Evolutionary conservation across 2,113 vertebrate genomes (phyloP).

Genomic region (Dipodomys spectabilis): DNA sequence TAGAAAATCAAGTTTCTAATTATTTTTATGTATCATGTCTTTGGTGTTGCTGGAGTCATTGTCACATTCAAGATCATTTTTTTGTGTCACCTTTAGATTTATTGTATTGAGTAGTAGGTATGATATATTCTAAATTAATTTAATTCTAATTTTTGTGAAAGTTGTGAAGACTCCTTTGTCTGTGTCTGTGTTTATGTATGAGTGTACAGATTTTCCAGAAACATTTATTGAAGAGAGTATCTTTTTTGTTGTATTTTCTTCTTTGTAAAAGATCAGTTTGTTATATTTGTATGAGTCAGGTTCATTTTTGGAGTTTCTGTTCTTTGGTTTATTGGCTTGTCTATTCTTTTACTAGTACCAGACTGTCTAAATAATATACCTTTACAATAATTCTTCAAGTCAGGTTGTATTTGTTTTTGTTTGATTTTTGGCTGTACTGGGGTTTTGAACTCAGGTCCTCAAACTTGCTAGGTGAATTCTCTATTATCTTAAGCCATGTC

Average conservation of each 20-base stretch:
- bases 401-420: too few species aligned
- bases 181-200: neutral
- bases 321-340: neutral
- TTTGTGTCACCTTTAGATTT: neutral
- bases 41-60: neutral
- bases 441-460: too few species aligned
- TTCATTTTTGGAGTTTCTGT: neutral
- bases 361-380: neutral
- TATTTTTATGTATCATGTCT: neutral
- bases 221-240: neutral
- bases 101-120: neutral
- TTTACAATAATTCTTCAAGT: neutral
- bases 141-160: neutral
- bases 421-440: too few species aligned
- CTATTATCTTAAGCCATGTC: too few species aligned
- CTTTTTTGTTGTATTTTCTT: neutral
- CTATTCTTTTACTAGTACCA: neutral
- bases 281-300: neutral
- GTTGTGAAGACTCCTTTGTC: neutral
- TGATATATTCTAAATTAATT: neutral
- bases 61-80: neutral
- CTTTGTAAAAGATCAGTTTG: neutral
- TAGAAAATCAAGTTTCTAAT: neutral
- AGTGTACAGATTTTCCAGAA: neutral
- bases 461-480: too few species aligned